phyloP scores from a whole-genome alignment of 2,113 vertebrate species.

The Marmota monax region DNA sequence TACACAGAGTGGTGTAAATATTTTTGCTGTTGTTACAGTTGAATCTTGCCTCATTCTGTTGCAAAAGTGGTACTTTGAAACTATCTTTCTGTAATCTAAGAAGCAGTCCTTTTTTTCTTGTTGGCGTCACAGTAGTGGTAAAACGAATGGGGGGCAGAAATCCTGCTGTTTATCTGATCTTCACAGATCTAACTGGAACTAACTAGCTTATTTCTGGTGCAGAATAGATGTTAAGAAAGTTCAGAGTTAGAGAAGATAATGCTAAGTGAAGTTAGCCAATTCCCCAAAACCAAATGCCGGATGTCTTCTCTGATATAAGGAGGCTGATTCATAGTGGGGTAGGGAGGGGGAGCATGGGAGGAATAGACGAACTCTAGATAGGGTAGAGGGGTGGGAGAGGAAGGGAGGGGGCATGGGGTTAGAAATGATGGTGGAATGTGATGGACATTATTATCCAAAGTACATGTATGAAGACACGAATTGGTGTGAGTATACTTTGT shows the following conservation, averaged over 20 bases:
- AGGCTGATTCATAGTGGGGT: too few relatives aligned
- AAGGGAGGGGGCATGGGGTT: too few relatives aligned
- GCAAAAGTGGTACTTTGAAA: not conserved
- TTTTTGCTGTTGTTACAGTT: constrained; percentile 36
- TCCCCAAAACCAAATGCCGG: too few relatives aligned
- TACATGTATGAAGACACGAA: too few relatives aligned
- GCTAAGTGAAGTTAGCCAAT: too few relatives aligned
- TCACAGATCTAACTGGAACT: constrained; percentile 31
- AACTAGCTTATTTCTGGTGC: constrained; percentile 51
- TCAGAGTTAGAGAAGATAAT: not conserved
- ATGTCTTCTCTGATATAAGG: too few relatives aligned
- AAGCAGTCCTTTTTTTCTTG: not conserved
- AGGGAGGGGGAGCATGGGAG: too few relatives aligned
- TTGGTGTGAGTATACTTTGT: too few relatives aligned
- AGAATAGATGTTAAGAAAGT: constrained; percentile 45
- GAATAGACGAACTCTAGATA: too few relatives aligned
- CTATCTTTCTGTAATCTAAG: not conserved
- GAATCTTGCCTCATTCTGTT: not conserved
- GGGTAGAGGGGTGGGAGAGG: too few relatives aligned
- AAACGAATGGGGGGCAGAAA: not conserved
- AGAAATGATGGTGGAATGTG: too few relatives aligned
- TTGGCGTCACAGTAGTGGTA: not conserved
- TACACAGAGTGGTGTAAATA: not conserved
- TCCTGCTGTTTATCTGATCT: constrained; percentile 27
- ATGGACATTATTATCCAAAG: too few relatives aligned